Evolutionary conservation across 2,888 invertebrate genomes (phyloP).

Genomic region (Zonitis immaculata): DNA sequence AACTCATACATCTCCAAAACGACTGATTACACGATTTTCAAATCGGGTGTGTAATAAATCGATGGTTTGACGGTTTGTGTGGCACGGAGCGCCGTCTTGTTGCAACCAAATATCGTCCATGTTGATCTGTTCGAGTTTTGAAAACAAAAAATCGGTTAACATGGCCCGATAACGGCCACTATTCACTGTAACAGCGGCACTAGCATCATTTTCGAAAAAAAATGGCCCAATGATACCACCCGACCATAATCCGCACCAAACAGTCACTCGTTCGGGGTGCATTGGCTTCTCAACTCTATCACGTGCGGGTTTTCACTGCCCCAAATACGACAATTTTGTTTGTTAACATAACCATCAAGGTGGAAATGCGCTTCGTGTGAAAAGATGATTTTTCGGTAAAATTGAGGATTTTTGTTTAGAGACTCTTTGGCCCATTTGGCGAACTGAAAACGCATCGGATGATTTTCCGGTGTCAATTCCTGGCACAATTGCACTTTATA

Average conservation of each 20-base stretch:
- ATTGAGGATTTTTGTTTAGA: conserved; percentile 5
- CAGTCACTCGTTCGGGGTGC: conserved; percentile 13
- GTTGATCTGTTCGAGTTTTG: conserved; percentile 14
- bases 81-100: conserved; percentile 17
- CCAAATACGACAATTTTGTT: conserved; percentile 5
- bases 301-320: conserved; percentile 12
- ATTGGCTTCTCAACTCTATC: conserved; percentile 7
- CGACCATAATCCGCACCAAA: conserved; percentile 14
- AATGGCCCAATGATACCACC: conserved; percentile 19
- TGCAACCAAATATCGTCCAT: conserved; percentile 15
- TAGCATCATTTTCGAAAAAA: conserved; percentile 23
- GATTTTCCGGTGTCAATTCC: conserved; percentile 16
- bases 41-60: conserved; percentile 10
- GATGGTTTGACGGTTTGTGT: conserved; percentile 10
- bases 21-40: conserved; percentile 4
- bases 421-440: conserved; percentile 8
- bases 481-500: conserved; percentile 17
- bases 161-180: conserved; percentile 21
- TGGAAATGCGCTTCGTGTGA: conserved; percentile 12
- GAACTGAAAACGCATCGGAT: conserved; percentile 8
- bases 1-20: conserved; percentile 5
- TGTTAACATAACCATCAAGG: too few relatives aligned
- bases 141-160: conserved; percentile 17
- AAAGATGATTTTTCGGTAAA: conserved; percentile 13
- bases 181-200: conserved; percentile 21